phyloP scores from a whole-genome alignment of 1,140 invertebrate species.

The Hylyphantes graminicola region DNA sequence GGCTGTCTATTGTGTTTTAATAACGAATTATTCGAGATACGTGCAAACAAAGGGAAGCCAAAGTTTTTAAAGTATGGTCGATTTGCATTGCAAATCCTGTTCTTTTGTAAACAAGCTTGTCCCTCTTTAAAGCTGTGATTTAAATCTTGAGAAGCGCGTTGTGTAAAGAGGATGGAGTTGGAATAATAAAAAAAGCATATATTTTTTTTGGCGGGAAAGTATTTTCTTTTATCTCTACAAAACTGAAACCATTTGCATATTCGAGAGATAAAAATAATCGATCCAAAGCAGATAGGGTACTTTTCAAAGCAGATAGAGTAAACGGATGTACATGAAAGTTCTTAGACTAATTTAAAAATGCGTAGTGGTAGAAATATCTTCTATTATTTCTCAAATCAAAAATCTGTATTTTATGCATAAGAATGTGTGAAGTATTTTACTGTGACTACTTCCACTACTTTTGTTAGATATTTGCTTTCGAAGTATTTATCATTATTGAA shows the following conservation, averaged over 20 bases:
- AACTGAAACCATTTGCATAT: slow-evolving; percentile 18
- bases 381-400: no score
- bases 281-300: no score
- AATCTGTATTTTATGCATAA: no score
- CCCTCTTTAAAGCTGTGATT: slow-evolving; percentile 28
- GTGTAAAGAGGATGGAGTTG: neutral
- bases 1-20: slow-evolving; percentile 41
- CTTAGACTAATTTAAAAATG: no score
- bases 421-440: no score
- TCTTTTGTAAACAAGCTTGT: slow-evolving; percentile 33
- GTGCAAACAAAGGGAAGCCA: slow-evolving; percentile 28
- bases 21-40: slow-evolving; percentile 46
- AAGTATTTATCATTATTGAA: no score
- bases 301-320: no score
- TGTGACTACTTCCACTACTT: no score
- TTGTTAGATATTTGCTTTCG: no score
- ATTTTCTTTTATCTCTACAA: slow-evolving; percentile 10
- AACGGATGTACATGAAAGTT: no score
- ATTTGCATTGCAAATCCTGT: slow-evolving; percentile 50
- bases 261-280: neutral
- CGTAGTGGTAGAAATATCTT: no score
- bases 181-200: slow-evolving; percentile 11
- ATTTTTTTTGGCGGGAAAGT: neutral
- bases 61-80: slow-evolving; percentile 18
- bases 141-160: slow-evolving; percentile 11